These are phyloP conservation scores for zebrafish (Danio rerio) DNA, from an alignment of 2,113 vertebrate species.

Conservation along the genomic window DNA sequence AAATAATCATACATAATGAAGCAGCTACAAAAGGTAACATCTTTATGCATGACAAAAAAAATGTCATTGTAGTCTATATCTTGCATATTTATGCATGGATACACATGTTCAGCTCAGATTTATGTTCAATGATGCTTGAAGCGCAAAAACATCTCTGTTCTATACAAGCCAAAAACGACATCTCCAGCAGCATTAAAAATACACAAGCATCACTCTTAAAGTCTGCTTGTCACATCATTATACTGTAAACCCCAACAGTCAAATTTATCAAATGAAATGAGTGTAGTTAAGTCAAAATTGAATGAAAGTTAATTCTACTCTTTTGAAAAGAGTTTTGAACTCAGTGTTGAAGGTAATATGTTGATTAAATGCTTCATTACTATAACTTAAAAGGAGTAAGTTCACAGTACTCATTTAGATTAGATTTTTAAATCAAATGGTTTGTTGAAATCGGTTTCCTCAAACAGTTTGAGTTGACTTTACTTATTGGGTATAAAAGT, in stretches of 20 bases:
- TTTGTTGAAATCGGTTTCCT: too few species aligned
- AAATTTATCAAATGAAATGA: too few species aligned
- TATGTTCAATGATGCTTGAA: conserved; percentile 29
- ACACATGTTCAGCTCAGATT: neutral
- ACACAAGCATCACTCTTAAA: neutral
- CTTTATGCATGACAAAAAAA: neutral
- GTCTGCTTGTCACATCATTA: neutral
- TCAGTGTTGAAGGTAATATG: too few species aligned
- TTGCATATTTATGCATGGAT: conserved; percentile 1
- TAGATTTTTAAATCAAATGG: too few species aligned
- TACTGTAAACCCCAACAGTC: neutral
- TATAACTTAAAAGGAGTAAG: too few species aligned
- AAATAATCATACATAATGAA: neutral
- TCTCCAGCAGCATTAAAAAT: neutral
- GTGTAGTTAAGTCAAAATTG: too few species aligned
- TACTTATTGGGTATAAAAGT: too few species aligned
- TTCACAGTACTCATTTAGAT: too few species aligned
- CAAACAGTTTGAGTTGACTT: too few species aligned
- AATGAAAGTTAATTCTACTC: too few species aligned
- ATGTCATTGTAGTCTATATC: neutral
- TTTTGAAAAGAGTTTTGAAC: too few species aligned
- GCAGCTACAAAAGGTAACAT: neutral
- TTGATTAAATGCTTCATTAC: too few species aligned
- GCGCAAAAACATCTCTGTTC: conserved; percentile 18
- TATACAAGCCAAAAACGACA: neutral